phyloP scores from a whole-genome alignment of 2,113 vertebrate species.

The Genyomyrus donnyi region DNA sequence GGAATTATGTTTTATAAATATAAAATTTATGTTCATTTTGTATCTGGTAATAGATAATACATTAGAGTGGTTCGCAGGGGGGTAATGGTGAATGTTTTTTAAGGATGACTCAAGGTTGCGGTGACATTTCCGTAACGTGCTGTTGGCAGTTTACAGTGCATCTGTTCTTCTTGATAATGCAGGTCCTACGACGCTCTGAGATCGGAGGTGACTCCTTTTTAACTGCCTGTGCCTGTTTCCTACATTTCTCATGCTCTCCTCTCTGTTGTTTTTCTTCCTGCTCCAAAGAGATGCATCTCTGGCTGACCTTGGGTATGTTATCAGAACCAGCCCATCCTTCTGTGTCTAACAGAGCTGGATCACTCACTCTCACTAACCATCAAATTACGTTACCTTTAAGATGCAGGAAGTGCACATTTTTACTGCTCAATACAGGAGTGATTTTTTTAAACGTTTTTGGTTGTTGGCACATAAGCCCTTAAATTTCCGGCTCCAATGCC shows the following conservation, averaged over 20 bases:
- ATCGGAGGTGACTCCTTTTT: neutral
- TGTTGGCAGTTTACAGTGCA: neutral
- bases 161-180: neutral
- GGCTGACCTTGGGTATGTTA: conserved; percentile 59
- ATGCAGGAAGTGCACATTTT: neutral
- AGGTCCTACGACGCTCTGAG: neutral
- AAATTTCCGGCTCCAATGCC: neutral
- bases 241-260: conserved; percentile 19
- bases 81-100: neutral
- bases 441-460: neutral
- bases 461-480: neutral
- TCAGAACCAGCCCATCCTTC: conserved; percentile 3
- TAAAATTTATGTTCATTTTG: neutral
- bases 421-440: neutral
- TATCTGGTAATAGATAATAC: neutral
- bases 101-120: neutral
- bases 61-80: neutral
- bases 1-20: neutral
- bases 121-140: neutral
- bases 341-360: conserved; percentile 18
- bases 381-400: conserved; percentile 1
- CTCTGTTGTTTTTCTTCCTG: conserved; percentile 24
- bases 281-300: conserved; percentile 44
- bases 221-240: neutral
- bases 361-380: neutral